A percentile compares a stretch with the other conserved stretches of the same genome.
Conservation (phyloP, 2,113 vertebrate genomes). For the Fulica atra region DNA sequence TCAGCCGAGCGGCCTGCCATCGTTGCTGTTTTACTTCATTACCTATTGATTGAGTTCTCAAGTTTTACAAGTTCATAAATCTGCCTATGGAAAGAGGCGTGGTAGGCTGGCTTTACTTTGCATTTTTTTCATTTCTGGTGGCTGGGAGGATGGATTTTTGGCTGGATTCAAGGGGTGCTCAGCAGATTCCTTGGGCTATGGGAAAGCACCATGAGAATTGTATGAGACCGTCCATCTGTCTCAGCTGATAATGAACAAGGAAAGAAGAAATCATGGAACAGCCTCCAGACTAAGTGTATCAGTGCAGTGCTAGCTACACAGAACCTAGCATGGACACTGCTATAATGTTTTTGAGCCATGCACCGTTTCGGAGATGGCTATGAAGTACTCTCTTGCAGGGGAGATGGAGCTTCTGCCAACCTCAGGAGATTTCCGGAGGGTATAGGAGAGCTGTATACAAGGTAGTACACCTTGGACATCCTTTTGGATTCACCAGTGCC, state of each 20-base stretch:
- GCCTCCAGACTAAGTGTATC: neutral
- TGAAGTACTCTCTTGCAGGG: neutral
- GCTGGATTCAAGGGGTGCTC: neutral
- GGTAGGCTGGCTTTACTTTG: constrained; percentile 7
- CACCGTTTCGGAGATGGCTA: neutral
- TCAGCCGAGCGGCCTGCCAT: neutral
- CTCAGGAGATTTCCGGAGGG: neutral
- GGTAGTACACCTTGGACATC: neutral
- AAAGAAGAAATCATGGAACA: neutral
- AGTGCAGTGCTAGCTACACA: neutral
- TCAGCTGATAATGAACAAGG: neutral
- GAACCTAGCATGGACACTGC: neutral
- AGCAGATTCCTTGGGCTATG: neutral
- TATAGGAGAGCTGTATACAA: neutral
- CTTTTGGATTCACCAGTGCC: neutral
- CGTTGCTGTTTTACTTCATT: constrained; percentile 59
- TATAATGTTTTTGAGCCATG: neutral
- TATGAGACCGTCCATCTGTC: neutral
- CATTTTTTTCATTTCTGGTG: neutral
- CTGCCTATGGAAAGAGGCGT: neutral
- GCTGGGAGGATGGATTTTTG: neutral
- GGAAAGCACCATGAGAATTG: neutral
- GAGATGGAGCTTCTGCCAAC: neutral
- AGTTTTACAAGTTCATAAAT: constrained; percentile 64
- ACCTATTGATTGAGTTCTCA: constrained; percentile 57